phyloP scores from a whole-genome alignment of 2,113 vertebrate genomes.

The Callipepla californica region DNA sequence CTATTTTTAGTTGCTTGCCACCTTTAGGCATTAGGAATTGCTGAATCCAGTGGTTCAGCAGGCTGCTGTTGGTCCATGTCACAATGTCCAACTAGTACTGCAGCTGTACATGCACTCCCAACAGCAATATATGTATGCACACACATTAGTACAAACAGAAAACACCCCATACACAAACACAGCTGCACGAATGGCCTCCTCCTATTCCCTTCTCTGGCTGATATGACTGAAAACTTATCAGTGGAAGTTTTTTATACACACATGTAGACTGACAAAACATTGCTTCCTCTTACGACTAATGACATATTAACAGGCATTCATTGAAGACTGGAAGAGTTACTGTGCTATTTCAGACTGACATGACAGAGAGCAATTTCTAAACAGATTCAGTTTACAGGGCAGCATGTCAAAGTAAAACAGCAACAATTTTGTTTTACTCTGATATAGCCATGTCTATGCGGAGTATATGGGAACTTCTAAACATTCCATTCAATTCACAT shows the following conservation, averaged over 20 bases:
- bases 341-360: not conserved
- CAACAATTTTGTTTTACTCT: not conserved
- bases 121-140: accelerated
- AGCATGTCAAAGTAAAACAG: not conserved
- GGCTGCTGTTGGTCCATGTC: not conserved
- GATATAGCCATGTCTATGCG: not conserved
- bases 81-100: not conserved
- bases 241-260: not conserved
- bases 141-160: not conserved
- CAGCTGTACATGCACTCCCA: not conserved
- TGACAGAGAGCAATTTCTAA: not conserved
- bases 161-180: not conserved
- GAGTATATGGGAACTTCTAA: not conserved
- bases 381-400: not conserved
- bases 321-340: not conserved
- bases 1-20: not conserved
- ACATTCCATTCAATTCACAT: not conserved
- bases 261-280: not conserved
- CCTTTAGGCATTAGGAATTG: not conserved
- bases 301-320: not conserved
- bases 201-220: not conserved
- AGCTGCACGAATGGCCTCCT: not conserved
- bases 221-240: not conserved
- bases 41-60: not conserved
- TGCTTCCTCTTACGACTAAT: not conserved